Base-by-base conservation (phyloP, 2,797 vertebrate species). In the Enteromius radiatus region DNA sequence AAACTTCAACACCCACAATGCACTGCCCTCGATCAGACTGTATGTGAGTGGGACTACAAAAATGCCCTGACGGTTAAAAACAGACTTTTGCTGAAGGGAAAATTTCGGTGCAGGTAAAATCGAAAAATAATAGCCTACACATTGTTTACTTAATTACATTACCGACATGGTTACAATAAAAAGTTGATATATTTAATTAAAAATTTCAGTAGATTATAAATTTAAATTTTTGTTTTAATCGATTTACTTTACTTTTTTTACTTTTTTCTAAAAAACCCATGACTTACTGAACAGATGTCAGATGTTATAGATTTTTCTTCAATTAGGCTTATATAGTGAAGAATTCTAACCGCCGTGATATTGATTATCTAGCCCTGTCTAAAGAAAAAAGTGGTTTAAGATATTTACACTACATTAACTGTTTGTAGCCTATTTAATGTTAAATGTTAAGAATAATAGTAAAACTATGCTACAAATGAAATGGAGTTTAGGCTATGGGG, bases 211-310 rank as follows among this genome's bases (percentile, higher is more conserved):
- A n/a, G n/a, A n/a, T 45, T 17, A 45, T 67, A 6, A 0, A 41
- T 26, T 45, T 1, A 69, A 2, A 69, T 26, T 3, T 28, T 10
- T 31, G 19, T n/a, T 54, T 52, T 14, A 21, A n/a, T 31, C 1
- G 7, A 31, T 71, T 28, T n/a, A n/a, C n/a, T n/a, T n/a, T n/a
- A n/a, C n/a, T n/a, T n/a, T n/a, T n/a, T n/a, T n/a, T n/a, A n/a
- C n/a, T n/a, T n/a, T n/a, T n/a, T n/a, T n/a, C n/a, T n/a, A n/a
- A n/a, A n/a, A n/a, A 49, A 38, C 21, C 49, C 15, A 12, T 74
- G 71, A 74, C 31, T 56, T 49, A 74, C 5, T 23, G 6, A 38
- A 54, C 71, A 74, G 49, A 52, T 74, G 71, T 3, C 47, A 73
- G 45, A 31, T 52, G 45, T 3, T 52, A 14, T 41, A 41, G 8